Evolutionary conservation across 2,113 vertebrate genomes (phyloP).

Genomic region (Oryctolagus cuniculus): mOryCun1.1 NC_091443.1:74925501-74926000

Average conservation of each 20-base stretch:
- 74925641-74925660: accelerated
- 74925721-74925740: not conserved
- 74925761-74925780: not conserved
- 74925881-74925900: not conserved
- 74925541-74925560: too few relatives aligned
- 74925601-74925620: too few relatives aligned
- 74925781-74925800: not conserved
- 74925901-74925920: not conserved
- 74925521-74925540: too few relatives aligned
- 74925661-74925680: not conserved
- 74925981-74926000: not conserved
- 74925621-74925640: too few relatives aligned
- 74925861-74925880: not conserved
- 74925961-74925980: not conserved
- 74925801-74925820: not conserved
- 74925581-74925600: too few relatives aligned
- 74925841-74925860: too few relatives aligned
- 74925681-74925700: not conserved
- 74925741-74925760: not conserved
- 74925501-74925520: too few relatives aligned
- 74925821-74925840: not conserved
- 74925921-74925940: not conserved
- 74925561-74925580: too few relatives aligned
- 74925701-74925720: not conserved
- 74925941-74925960: not conserved